Evolutionary conservation across 2,113 vertebrate species (phyloP), one percentile per base, ranked within the genome.

Genomic region (Silurus meridionalis): DNA sequence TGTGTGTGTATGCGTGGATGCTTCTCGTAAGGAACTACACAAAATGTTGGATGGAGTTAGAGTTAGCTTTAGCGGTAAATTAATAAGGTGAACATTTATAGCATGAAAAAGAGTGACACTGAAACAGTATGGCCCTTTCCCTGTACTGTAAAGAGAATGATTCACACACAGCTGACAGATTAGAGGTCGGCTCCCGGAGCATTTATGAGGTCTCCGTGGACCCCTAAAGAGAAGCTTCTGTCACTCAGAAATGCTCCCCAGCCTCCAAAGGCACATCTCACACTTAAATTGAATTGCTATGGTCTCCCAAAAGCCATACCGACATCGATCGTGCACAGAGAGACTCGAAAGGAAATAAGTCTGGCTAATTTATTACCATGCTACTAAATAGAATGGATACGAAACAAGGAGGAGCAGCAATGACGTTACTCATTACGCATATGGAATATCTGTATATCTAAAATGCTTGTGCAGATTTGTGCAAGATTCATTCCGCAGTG

Each of bases 81-180:
- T 37, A 37, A 37, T 37, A 37, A 37, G 37, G 37, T 37, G 37
- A 37, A 37, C 37, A 37, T 37, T 37, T 37, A 37, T 37, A 37
- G 28, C 28, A 72, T 74, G 48, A 80, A 61, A 80, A 23, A 50
- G 72, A 6, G 25, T 25, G 53, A n/a, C n/a, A 78, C 2, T 78
- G 6, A 28, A 55, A 60, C 25, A 53, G 19, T 10, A 4, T 19
- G 3, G 7, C 53, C 53, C 28, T 19, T 80, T 80, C 57, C 57
- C 15, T 46, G 8, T 21, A 10, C n/a, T 60, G 17, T 46, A 4
- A 5, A 57, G 14, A 75, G 74, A 80, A 28, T 60, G 69, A 85
- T 37, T 74, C 55, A 84, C 90, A 88, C 85, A 77, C 74, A 80
- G 92, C 92, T 92, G 93, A 93, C 92, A 90, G 90, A 91, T 91